Evolutionary conservation across 2,888 invertebrate species (phyloP), one percentile per base, ranked within the genome.

Genomic region (Phymatocera aterrima): DNA sequence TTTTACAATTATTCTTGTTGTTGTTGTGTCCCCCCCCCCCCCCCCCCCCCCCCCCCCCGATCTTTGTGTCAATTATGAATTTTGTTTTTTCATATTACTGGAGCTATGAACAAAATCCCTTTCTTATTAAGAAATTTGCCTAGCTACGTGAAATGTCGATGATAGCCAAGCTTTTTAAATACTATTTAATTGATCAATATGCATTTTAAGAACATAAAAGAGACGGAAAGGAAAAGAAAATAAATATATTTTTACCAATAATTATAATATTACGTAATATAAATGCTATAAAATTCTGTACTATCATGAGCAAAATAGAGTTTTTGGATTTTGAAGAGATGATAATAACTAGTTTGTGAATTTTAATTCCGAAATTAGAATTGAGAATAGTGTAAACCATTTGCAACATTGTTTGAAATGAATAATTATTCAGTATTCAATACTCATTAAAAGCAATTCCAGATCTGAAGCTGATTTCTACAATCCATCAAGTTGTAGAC

Each of bases 1-100:
- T 82, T 84, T 84, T 84, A 84, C 84, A 84, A 83, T 80, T 80
- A 81, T 79, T 60, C 75, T 77, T 81, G 77, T 77, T 81, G n/a
- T n/a, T n/a, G n/a, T n/a, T n/a, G n/a, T n/a, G n/a, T n/a, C n/a
- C n/a, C n/a, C n/a, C n/a, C n/a, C n/a, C n/a, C n/a, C n/a, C n/a
- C n/a, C n/a, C n/a, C n/a, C n/a, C n/a, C n/a, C n/a, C n/a, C 77
- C 80, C 75, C 74, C 28, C 78, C n/a, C 37, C 43, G 43, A 31
- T 46, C n/a, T n/a, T 64, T 64, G 3, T 51, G 8, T 10, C n/a
- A 46, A 77, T 78, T 74, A 60, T 78, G 43, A 3, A 48, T 43
- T 78, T 78, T 75, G 43, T 65, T 77, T 80, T 79, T 77, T 75
- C 72, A 46, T 78, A 72, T 40, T 18, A 28, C 51, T 77, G 77